phyloP scores from a whole-genome alignment of 37 sponge, comb jelly and placozoan genomes.

The Tethya wilhelma region DNA sequence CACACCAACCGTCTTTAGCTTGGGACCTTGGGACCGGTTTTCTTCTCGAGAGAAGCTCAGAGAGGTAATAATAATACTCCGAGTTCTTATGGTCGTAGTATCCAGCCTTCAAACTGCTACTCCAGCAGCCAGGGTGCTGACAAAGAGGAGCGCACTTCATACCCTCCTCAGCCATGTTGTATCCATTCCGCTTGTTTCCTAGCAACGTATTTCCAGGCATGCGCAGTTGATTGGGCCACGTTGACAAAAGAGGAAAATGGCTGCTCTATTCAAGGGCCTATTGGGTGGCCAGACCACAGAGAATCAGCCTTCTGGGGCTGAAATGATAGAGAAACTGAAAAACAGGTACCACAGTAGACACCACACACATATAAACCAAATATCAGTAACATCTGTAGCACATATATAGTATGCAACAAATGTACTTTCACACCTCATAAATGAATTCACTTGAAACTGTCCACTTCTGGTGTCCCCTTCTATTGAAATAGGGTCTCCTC shows the following conservation, averaged over 20 bases:
- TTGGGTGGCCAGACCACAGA: slow-evolving; percentile 27
- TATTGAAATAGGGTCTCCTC: slow-evolving; percentile 65
- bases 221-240: neutral
- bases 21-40: neutral
- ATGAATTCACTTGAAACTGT: too few relatives aligned
- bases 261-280: slow-evolving; percentile 52
- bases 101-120: neutral
- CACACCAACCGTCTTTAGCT: neutral
- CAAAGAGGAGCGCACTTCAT: slow-evolving; percentile 48
- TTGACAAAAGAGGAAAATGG: slow-evolving; percentile 26
- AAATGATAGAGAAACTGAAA: slow-evolving; percentile 59
- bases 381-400: too few relatives aligned
- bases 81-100: neutral
- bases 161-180: slow-evolving; percentile 16
- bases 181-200: slow-evolving; percentile 8
- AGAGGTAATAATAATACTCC: neutral
- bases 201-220: slow-evolving; percentile 12
- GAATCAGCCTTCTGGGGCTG: slow-evolving; percentile 60
- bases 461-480: too few relatives aligned
- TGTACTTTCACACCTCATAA: neutral
- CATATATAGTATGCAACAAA: too few relatives aligned
- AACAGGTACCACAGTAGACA: slow-evolving; percentile 52
- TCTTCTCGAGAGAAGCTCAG: neutral
- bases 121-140: slow-evolving; percentile 71
- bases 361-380: too few relatives aligned